A percentile compares a stretch with the other conserved stretches of the same genome.
phyloP scores from a whole-genome alignment of 2,888 invertebrate species.

The Lepas anatifera region DNA sequence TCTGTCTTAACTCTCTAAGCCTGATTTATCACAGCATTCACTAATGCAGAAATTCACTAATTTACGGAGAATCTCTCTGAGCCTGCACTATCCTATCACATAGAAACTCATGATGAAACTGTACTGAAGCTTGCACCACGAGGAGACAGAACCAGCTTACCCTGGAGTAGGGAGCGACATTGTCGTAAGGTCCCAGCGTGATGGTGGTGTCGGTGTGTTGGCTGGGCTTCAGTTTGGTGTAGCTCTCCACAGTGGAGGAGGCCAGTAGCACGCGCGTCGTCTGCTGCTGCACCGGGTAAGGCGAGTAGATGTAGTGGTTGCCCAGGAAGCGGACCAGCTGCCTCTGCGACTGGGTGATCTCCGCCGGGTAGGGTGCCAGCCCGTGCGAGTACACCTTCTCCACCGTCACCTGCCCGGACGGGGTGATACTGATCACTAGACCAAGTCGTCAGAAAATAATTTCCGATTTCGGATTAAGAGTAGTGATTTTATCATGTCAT shows the following conservation, averaged over 20 bases:
- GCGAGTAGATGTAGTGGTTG: slow-evolving; percentile 67
- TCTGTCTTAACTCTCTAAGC: too few relatives aligned
- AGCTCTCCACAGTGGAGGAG: slow-evolving; percentile 66
- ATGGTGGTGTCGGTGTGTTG: slow-evolving; percentile 65
- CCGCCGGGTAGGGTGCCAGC: slow-evolving; percentile 69
- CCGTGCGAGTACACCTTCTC: slow-evolving; percentile 64
- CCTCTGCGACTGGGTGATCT: slow-evolving; percentile 83
- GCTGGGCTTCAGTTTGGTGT: slow-evolving; percentile 67
- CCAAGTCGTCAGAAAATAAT: too few relatives aligned
- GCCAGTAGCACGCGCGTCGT: slow-evolving; percentile 65
- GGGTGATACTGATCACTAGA: too few relatives aligned
- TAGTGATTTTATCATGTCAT: too few relatives aligned
- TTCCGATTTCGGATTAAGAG: too few relatives aligned
- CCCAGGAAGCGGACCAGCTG: slow-evolving; percentile 78
- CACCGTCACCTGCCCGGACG: slow-evolving; percentile 43
- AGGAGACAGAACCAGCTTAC: too few relatives aligned
- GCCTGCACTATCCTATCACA: too few relatives aligned
- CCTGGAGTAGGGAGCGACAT: slow-evolving; percentile 45
- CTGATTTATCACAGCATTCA: too few relatives aligned
- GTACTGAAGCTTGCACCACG: too few relatives aligned
- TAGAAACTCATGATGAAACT: too few relatives aligned
- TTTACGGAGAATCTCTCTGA: too few relatives aligned
- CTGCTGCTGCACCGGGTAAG: slow-evolving; percentile 67
- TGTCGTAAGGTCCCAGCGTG: slow-evolving; percentile 77
- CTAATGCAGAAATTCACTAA: too few relatives aligned